Evolutionary conservation across 2,888 invertebrate genomes (phyloP).

Genomic region (Drepanosiphum platanoidis): DNA sequence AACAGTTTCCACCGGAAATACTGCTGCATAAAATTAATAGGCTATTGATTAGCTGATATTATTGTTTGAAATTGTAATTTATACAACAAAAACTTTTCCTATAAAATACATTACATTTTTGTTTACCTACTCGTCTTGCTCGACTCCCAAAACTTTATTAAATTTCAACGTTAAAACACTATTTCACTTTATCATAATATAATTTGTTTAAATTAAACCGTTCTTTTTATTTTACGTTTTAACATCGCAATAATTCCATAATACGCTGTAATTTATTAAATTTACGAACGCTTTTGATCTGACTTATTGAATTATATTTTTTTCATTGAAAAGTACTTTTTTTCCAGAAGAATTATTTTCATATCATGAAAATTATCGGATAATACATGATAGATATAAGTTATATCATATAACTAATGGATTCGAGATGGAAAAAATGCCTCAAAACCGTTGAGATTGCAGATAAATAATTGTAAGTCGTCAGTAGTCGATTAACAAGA

Average conservation of each 20-base stretch:
- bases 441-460: too few relatives aligned
- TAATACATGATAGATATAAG: too few relatives aligned
- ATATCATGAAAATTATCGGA: too few relatives aligned
- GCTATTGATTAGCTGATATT: constrained; percentile 19
- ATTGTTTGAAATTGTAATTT: constrained; percentile 10
- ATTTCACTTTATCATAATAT: neutral
- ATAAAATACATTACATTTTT: neutral
- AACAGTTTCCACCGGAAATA: neutral
- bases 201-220: neutral
- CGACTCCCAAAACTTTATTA: neutral
- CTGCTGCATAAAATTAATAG: neutral
- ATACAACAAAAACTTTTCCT: neutral
- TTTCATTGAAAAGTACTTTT: neutral
- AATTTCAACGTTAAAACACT: neutral
- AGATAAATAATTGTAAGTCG: too few relatives aligned
- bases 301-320: neutral
- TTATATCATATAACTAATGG: too few relatives aligned
- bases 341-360: too few relatives aligned
- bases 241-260: neutral
- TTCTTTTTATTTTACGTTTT: neutral
- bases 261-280: neutral
- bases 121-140: neutral
- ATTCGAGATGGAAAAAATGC: too few relatives aligned
- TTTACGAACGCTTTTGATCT: neutral
- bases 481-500: too few relatives aligned